A percentile compares a stretch with the other conserved stretches of the same genome.
Conservation (phyloP, 1,140 invertebrate genomes). For the Alviniconcha marisindica region DNA sequence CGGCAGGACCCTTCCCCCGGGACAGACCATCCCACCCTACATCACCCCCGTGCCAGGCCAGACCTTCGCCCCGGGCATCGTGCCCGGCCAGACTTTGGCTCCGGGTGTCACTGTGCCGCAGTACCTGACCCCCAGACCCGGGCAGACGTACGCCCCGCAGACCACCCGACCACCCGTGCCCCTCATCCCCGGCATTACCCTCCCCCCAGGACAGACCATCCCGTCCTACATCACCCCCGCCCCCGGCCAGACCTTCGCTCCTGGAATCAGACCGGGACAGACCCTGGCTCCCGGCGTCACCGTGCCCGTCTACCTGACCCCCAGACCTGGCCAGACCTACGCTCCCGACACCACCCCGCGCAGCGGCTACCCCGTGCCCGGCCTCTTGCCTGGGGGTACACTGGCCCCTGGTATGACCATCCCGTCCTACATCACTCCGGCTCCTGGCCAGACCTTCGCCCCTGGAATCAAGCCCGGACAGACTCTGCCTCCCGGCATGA, state of each 20-base stretch:
- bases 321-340: conserved; percentile 54
- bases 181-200: conserved; percentile 53
- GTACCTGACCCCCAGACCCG: conserved; percentile 47
- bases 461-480: conserved; percentile 40
- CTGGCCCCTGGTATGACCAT: conserved; percentile 51
- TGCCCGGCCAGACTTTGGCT: conserved; percentile 51
- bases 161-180: conserved; percentile 42
- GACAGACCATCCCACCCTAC: conserved; percentile 45
- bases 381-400: neutral
- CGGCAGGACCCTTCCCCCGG: conserved; percentile 41
- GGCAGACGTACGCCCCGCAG: conserved; percentile 32
- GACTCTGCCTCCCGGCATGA: conserved; percentile 48
- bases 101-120: conserved; percentile 41
- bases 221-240: conserved; percentile 56
- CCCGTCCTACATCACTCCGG: conserved; percentile 52
- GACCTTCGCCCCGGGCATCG: conserved; percentile 54
- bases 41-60: conserved; percentile 59
- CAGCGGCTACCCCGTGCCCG: conserved; percentile 17
- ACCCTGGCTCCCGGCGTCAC: conserved; percentile 53
- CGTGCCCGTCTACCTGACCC: conserved; percentile 49
- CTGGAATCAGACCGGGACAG: conserved; percentile 48
- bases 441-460: conserved; percentile 54
- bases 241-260: conserved; percentile 57
- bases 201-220: conserved; percentile 33
- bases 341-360: neutral